phyloP scores from a whole-genome alignment of 1,140 invertebrate genomes.

The Drosophila persimilis region DNA sequence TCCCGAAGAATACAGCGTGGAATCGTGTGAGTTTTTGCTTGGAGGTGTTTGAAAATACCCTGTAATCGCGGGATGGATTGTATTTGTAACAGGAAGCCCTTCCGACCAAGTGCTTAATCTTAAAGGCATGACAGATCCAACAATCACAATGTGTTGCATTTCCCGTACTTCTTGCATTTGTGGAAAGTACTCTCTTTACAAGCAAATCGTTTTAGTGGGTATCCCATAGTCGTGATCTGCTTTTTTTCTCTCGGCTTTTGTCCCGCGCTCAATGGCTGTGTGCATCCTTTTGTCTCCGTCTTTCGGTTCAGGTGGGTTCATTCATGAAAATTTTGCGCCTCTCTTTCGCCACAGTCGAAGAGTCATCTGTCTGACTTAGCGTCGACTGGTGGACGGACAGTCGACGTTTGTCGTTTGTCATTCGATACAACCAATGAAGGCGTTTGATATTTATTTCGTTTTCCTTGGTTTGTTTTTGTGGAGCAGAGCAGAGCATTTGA shows the following conservation, averaged over 20 bases:
- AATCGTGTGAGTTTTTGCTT: conserved; percentile 42
- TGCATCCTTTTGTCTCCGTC: conserved; percentile 56
- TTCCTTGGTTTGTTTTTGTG: conserved; percentile 20
- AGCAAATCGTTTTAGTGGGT: no score
- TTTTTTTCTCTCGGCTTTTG: background rate
- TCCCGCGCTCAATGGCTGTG: background rate
- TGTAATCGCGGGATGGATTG: no score
- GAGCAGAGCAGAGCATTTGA: conserved; percentile 47
- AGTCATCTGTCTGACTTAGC: conserved; percentile 70
- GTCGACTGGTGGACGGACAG: conserved; percentile 10
- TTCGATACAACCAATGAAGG: conserved; percentile 65
- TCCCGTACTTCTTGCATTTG: no score
- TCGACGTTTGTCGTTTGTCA: conserved; percentile 69
- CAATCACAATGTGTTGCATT: no score
- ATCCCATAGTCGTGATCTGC: no score
- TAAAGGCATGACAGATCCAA: no score
- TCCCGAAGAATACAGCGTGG: background rate
- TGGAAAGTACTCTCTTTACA: no score
- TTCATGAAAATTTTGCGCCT: conserved; percentile 54
- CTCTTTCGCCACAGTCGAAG: conserved; percentile 27
- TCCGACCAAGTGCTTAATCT: no score
- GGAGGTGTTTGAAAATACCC: conserved; percentile 1
- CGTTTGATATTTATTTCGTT: conserved; percentile 54
- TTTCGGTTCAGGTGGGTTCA: conserved; percentile 37
- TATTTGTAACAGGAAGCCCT: no score